Evolutionary conservation across 2,888 invertebrate genomes (phyloP).

Genomic region (Lepidocyrtoides sp.): DNA sequence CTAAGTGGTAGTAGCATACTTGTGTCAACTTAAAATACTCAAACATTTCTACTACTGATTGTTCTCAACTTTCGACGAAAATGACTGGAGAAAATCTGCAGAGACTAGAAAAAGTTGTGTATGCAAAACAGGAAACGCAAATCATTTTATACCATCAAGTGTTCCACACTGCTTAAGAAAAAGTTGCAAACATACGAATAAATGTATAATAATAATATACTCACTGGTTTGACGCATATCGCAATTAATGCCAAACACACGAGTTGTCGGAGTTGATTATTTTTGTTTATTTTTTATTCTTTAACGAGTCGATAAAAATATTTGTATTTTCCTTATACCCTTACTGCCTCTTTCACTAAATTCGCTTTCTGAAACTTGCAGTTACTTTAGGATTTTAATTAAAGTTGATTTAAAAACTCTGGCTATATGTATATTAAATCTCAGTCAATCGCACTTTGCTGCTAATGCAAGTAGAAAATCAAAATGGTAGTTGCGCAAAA

Average conservation of each 20-base stretch:
- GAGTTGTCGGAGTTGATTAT: neutral
- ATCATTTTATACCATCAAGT: constrained; percentile 63
- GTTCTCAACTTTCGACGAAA: constrained; percentile 39
- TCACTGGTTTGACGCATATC: no score
- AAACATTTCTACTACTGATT: constrained; percentile 55
- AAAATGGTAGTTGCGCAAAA: no score
- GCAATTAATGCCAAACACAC: neutral
- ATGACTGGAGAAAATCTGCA: constrained; percentile 9
- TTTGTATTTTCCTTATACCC: neutral
- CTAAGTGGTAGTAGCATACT: constrained; percentile 64
- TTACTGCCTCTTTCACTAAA: no score
- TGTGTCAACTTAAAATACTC: constrained; percentile 52
- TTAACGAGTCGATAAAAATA: no score
- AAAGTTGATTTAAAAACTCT: no score
- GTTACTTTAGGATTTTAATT: no score
- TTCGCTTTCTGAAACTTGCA: no score
- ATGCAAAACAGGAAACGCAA: constrained; percentile 58
- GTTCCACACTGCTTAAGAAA: neutral
- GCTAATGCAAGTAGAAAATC: no score
- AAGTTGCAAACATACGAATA: constrained; percentile 35
- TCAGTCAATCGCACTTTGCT: no score
- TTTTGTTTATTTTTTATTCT: constrained; percentile 1
- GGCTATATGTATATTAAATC: no score
- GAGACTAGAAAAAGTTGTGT: constrained; percentile 2
- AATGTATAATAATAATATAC: no score